Conservation (phyloP, 1,140 invertebrate genomes). For the Chironomus striatipennis region DNA sequence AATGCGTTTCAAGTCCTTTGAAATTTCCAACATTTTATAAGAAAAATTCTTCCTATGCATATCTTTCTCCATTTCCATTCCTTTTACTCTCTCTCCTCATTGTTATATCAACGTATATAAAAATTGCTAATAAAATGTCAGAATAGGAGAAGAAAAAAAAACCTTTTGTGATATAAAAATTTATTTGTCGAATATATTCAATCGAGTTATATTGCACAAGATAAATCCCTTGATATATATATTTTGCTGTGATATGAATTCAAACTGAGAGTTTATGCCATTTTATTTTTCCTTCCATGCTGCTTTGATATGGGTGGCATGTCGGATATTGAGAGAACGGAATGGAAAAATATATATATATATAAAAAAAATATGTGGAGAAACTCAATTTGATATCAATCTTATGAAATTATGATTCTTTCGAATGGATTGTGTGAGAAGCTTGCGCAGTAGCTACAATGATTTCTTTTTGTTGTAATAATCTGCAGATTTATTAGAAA, state of each 20-base stretch:
- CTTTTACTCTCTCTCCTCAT: background rate
- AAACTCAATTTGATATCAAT: conserved; percentile 3
- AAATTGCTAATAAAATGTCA: conserved; percentile 14
- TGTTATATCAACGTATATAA: conserved; percentile 7
- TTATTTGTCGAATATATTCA: conserved; percentile 14
- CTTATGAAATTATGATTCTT: conserved; percentile 14
- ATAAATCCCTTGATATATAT: conserved; percentile 3
- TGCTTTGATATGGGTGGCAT: background rate
- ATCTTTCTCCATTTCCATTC: background rate
- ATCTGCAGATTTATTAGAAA: background rate
- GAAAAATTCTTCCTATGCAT: too few species aligned
- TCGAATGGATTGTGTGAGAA: conserved; percentile 1
- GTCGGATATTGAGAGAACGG: too few species aligned
- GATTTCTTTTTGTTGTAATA: background rate
- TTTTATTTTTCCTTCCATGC: background rate
- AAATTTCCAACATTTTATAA: too few species aligned
- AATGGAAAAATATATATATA: too few species aligned
- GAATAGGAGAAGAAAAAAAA: background rate
- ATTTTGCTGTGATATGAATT: conserved; percentile 14
- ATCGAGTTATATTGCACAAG: conserved; percentile 8
- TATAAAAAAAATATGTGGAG: background rate
- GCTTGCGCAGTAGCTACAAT: background rate
- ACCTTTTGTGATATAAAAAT: conserved; percentile 9
- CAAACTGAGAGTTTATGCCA: conserved; percentile 1
- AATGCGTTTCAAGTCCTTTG: too few species aligned